Percentiles rank a stretch among this genome's conserved stretches.
phyloP scores from a whole-genome alignment of 2,888 invertebrate genomes.

The Eustalomyia histrio region DNA sequence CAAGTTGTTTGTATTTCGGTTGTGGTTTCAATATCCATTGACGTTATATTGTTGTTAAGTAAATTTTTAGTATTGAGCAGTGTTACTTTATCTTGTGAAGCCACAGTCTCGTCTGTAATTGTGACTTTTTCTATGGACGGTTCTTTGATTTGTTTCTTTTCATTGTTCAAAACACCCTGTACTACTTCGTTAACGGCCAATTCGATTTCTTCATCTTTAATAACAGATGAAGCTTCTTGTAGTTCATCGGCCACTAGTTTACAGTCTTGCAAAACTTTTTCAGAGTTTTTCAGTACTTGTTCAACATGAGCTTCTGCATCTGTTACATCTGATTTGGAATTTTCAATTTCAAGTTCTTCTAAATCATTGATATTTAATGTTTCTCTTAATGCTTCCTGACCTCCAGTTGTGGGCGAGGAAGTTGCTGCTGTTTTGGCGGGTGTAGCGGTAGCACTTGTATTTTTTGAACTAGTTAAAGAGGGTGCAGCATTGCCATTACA shows the following conservation, averaged over 20 bases:
- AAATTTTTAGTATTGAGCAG: conserved; percentile 76
- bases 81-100: conserved; percentile 67
- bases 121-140: conserved; percentile 46
- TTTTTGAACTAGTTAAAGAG: conserved; percentile 38
- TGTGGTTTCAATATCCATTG: neutral
- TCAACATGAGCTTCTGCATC: conserved; percentile 80
- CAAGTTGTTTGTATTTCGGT: conserved; percentile 32
- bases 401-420: conserved; percentile 67
- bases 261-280: conserved; percentile 80
- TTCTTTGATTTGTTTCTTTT: conserved; percentile 73
- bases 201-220: conserved; percentile 81
- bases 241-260: conserved; percentile 75
- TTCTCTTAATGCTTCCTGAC: conserved; percentile 77
- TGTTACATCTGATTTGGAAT: conserved; percentile 69
- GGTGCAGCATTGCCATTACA: conserved; percentile 67
- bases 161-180: conserved; percentile 80
- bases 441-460: conserved; percentile 33
- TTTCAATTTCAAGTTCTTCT: conserved; percentile 73
- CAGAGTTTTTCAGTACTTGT: conserved; percentile 81
- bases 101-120: conserved; percentile 21
- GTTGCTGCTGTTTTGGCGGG: conserved; percentile 49
- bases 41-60: conserved; percentile 72
- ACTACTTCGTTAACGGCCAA: conserved; percentile 81
- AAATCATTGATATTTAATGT: conserved; percentile 77
- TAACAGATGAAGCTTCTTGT: conserved; percentile 78